Percentiles rank a stretch among this genome's conserved stretches.
phyloP scores from a whole-genome alignment of 2,797 vertebrate species.

The Sebastes itinus region DNA sequence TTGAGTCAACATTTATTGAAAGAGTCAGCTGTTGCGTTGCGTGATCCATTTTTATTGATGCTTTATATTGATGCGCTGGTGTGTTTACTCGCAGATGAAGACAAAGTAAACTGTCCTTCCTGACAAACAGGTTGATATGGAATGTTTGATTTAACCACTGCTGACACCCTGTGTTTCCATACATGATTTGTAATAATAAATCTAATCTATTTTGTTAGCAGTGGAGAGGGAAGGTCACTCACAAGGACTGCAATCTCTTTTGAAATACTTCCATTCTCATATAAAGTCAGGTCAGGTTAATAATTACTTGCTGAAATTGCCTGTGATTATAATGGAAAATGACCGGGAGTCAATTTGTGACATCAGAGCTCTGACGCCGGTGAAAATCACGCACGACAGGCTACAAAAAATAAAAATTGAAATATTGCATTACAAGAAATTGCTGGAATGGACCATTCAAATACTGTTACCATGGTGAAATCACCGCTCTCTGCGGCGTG shows the following conservation, averaged over 20 bases:
- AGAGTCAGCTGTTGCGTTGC: slow-evolving; percentile 34
- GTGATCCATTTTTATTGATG: slow-evolving; percentile 41
- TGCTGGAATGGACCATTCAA: slow-evolving; percentile 47
- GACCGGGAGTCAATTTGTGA: slow-evolving; percentile 5
- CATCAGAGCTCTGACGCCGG: slow-evolving; percentile 21
- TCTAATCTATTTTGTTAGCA: not conserved
- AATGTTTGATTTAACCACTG: not conserved
- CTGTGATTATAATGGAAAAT: slow-evolving; percentile 10
- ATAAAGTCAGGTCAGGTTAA: not conserved
- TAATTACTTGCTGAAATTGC: not conserved
- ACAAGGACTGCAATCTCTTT: not conserved
- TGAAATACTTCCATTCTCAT: not conserved
- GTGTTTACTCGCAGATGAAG: slow-evolving; percentile 34
- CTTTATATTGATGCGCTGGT: not conserved
- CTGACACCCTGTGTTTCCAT: not conserved
- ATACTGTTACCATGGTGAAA: slow-evolving; percentile 71
- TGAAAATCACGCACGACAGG: slow-evolving; percentile 26
- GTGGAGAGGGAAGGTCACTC: not conserved
- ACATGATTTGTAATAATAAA: not conserved
- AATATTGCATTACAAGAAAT: slow-evolving; percentile 46
- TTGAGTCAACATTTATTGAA: slow-evolving; percentile 44
- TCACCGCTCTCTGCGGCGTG: slow-evolving; percentile 27
- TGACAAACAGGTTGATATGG: not conserved
- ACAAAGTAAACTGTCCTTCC: not conserved
- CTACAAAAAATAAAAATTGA: slow-evolving; percentile 37